Evolutionary conservation across 2,113 vertebrate genomes (phyloP).

Genomic region (Notiomystis cincta): DNA sequence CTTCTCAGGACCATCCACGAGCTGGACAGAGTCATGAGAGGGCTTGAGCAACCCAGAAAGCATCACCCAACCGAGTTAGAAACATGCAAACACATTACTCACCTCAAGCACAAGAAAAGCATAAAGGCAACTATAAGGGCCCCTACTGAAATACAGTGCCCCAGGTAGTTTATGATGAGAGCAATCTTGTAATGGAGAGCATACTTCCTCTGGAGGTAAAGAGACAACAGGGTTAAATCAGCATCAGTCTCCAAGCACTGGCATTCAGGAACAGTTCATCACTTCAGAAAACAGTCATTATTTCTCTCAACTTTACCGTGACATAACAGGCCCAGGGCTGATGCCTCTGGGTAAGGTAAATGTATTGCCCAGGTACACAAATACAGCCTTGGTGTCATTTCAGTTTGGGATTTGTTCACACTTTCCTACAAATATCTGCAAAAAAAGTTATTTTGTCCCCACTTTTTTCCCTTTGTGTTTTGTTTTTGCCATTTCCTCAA

Average conservation of each 20-base stretch:
- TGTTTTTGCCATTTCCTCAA: neutral
- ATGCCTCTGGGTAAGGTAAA: neutral
- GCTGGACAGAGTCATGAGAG: neutral
- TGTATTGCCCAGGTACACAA: neutral
- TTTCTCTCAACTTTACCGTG: neutral
- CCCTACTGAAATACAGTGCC: conserved; percentile 92
- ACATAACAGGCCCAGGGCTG: neutral
- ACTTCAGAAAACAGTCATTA: conserved; percentile 51
- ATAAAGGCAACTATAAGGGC: conserved; percentile 92
- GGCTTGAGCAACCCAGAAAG: neutral
- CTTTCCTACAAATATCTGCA: neutral
- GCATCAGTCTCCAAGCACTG: neutral
- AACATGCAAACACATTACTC: conserved; percentile 67
- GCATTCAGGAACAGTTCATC: conserved; percentile 34
- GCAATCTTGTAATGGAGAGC: conserved; percentile 91
- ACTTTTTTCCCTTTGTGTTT: fast-evolving
- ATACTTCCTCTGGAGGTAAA: conserved; percentile 85
- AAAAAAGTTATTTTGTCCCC: neutral
- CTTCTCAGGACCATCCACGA: neutral
- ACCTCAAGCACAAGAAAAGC: conserved; percentile 95
- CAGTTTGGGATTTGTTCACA: neutral
- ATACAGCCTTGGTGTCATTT: neutral
- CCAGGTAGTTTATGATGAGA: conserved; percentile 96
- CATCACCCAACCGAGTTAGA: neutral
- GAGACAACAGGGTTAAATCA: conserved; percentile 64